These are phyloP conservation scores for Thaumatotibia leucotreta DNA, from an alignment of 1,140 invertebrate genomes.

Conservation along the genomic window DNA sequence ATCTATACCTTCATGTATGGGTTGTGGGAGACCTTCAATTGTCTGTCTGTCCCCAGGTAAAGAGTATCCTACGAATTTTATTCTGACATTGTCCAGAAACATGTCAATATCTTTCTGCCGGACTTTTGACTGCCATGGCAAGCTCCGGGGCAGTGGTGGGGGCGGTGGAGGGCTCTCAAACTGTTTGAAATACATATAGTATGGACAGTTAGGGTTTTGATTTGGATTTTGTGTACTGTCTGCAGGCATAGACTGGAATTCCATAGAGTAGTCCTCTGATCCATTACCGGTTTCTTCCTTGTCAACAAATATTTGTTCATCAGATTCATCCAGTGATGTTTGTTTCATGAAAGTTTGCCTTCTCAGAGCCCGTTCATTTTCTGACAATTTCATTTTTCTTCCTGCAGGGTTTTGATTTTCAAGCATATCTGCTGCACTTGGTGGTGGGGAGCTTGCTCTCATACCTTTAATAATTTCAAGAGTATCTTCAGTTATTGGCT, in stretches of 20 bases:
- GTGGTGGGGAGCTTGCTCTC: conserved; percentile 96
- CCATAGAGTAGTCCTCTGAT: conserved; percentile 70
- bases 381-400: conserved; percentile 61
- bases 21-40: conserved; percentile 93
- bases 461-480: conserved; percentile 94
- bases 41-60: conserved; percentile 90
- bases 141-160: conserved; percentile 76
- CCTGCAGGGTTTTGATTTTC: conserved; percentile 91
- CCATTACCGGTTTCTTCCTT: conserved; percentile 78
- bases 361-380: conserved; percentile 71
- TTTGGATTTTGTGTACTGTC: conserved; percentile 52
- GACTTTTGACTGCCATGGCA: conserved; percentile 98
- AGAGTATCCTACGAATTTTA: conserved; percentile 97
- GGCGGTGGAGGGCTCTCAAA: conserved; percentile 75
- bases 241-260: conserved; percentile 60
- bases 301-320: conserved; percentile 84
- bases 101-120: conserved; percentile 93
- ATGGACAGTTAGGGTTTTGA: conserved; percentile 54
- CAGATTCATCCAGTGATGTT: conserved; percentile 91
- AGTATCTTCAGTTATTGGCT: conserved; percentile 92
- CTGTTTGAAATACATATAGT: conserved; percentile 66
- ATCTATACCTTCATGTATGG: conserved; percentile 96
- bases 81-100: conserved; percentile 93
- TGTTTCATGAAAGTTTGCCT: conserved; percentile 92
- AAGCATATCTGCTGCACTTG: conserved; percentile 93